These are phyloP conservation scores for Leptinotarsa texana DNA, from an alignment of 1,140 invertebrate species.

Conservation along the genomic window DNA sequence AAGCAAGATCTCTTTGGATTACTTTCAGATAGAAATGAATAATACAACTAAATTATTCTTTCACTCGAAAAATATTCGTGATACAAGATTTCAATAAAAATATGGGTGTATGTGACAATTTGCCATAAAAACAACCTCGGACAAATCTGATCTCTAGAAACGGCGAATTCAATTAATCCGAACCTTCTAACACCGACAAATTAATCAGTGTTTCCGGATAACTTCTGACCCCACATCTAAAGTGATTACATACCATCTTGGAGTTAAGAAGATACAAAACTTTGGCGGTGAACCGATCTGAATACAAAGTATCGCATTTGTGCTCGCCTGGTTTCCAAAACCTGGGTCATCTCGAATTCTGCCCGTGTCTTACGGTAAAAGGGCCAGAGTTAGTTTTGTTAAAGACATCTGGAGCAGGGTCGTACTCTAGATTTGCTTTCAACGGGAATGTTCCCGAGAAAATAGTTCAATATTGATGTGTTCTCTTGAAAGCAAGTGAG, in stretches of 20 bases:
- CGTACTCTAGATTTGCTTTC: neutral
- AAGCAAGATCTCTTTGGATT: no score
- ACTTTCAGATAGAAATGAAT: no score
- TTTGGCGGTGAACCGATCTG: constrained; percentile 36
- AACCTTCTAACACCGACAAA: constrained; percentile 21
- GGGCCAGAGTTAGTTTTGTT: constrained; percentile 46
- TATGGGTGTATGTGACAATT: no score
- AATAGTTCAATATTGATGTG: no score
- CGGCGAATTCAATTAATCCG: constrained; percentile 13
- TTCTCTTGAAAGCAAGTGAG: no score
- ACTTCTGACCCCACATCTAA: constrained; percentile 41
- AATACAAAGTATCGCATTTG: constrained; percentile 51
- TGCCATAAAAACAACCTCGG: neutral
- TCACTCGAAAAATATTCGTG: no score
- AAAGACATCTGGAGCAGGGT: constrained; percentile 42
- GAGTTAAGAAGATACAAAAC: constrained; percentile 51
- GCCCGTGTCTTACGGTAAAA: constrained; percentile 41
- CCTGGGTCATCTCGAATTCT: constrained; percentile 46
- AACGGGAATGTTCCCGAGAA: no score
- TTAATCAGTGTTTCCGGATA: constrained; percentile 31
- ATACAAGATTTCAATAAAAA: no score
- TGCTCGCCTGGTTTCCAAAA: constrained; percentile 47
- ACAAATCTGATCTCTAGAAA: neutral
- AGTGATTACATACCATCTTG: constrained; percentile 46
- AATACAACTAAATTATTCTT: no score